Conservation (phyloP, 2,113 vertebrate genomes). For the Podiceps cristatus region DNA sequence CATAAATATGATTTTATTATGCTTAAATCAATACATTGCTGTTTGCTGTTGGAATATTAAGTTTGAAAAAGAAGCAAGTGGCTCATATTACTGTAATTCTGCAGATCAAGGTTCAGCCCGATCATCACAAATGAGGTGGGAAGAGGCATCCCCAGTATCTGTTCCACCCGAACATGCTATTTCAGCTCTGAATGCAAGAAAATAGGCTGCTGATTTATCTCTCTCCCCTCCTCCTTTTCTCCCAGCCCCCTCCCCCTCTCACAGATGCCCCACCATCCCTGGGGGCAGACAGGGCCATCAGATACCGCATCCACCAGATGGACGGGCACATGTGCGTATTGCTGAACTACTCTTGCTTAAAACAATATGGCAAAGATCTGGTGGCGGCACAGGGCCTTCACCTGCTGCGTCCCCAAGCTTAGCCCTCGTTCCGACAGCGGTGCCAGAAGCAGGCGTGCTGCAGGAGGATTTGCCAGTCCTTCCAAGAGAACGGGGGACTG, state of each 20-base stretch:
- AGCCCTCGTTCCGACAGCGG: not conserved
- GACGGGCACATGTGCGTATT: not conserved
- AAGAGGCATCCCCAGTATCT: not conserved
- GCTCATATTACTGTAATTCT: not conserved
- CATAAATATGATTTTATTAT: not conserved
- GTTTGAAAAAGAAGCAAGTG: not conserved
- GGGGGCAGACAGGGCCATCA: rapidly evolving
- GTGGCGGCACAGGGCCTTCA: rapidly evolving
- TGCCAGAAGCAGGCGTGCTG: too few relatives aligned
- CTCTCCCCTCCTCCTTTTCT: not conserved
- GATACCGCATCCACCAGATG: not conserved
- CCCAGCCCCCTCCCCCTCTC: not conserved
- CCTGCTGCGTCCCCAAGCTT: not conserved
- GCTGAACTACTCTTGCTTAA: not conserved
- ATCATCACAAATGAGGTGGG: not conserved
- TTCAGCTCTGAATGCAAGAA: not conserved
- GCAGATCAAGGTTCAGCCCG: not conserved
- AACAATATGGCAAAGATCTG: not conserved
- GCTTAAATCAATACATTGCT: not conserved
- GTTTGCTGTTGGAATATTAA: not conserved
- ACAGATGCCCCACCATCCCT: not conserved
- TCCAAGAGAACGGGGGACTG: rapidly evolving
- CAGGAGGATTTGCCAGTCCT: not conserved
- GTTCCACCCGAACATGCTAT: not conserved
- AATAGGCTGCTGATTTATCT: not conserved